phyloP scores from a whole-genome alignment of 2,888 invertebrate genomes.

The Plusia festucae region DNA sequence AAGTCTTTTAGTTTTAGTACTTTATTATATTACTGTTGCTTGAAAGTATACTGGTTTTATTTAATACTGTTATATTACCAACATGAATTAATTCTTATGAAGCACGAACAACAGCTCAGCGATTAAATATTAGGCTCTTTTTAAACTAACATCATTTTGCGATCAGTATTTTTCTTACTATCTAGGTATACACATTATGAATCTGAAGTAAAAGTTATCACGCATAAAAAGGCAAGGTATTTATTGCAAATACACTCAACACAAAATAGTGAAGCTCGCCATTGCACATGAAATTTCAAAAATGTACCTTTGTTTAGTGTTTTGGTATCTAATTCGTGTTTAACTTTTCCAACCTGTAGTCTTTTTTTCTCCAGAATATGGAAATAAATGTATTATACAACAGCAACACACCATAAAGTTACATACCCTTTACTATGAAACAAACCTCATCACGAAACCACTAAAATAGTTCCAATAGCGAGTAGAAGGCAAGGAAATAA shows the following conservation, averaged over 20 bases:
- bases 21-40: neutral
- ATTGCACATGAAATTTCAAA: no score
- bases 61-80: neutral
- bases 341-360: no score
- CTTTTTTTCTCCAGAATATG: no score
- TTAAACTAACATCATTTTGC: neutral
- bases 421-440: constrained; percentile 20
- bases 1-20: neutral
- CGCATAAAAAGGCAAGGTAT: no score
- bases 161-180: neutral
- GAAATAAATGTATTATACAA: no score
- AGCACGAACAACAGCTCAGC: neutral
- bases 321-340: no score
- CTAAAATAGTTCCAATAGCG: constrained; percentile 63
- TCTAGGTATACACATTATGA: neutral
- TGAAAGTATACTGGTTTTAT: neutral
- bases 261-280: no score
- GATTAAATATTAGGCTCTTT: neutral
- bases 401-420: neutral
- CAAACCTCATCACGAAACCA: constrained; percentile 50
- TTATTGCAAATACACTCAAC: no score
- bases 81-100: neutral
- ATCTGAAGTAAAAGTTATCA: no score
- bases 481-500: constrained; percentile 57
- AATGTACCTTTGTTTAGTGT: no score